A percentile compares a stretch with the other conserved stretches of the same genome.
Evolutionary conservation across 1,140 invertebrate genomes (phyloP).

Genomic region (Hypothenemus hampei): DNA sequence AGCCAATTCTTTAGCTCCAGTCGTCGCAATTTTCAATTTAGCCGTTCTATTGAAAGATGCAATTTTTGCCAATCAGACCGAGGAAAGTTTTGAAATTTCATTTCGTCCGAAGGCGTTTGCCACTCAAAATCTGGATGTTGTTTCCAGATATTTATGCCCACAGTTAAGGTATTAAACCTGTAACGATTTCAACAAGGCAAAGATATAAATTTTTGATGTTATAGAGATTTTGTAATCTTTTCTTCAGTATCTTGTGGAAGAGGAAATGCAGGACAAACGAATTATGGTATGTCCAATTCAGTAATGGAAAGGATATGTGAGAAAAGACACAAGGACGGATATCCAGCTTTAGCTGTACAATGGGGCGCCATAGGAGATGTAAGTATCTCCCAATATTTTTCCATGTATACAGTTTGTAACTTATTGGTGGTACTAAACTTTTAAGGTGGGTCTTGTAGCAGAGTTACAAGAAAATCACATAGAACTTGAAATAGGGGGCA

Average conservation of each 20-base stretch:
- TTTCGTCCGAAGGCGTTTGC: conserved; percentile 50
- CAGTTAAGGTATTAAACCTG: conserved; percentile 41
- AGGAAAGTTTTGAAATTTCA: conserved; percentile 47
- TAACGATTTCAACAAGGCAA: too few species aligned
- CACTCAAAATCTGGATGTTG: conserved; percentile 47
- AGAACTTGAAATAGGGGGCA: conserved; percentile 72
- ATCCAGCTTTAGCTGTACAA: conserved; percentile 63
- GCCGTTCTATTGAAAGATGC: conserved; percentile 59
- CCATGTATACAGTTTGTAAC: too few species aligned
- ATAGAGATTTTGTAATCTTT: conserved; percentile 64
- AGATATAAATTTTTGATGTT: conserved; percentile 1
- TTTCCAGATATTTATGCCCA: conserved; percentile 51
- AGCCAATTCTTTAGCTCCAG: conserved; percentile 54
- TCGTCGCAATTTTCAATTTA: conserved; percentile 76
- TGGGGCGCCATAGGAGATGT: conserved; percentile 70
- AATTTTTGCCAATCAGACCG: conserved; percentile 52
- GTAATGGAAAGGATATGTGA: conserved; percentile 71
- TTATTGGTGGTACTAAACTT: too few species aligned
- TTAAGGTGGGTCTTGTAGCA: conserved; percentile 63
- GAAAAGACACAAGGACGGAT: conserved; percentile 50
- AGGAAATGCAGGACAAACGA: conserved; percentile 84
- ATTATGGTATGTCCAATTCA: conserved; percentile 76
- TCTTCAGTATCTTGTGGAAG: conserved; percentile 85
- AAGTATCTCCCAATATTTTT: too few species aligned
- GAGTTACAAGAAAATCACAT: conserved; percentile 78